Percentiles rank a stretch among this genome's conserved stretches.
Evolutionary conservation across 2,797 vertebrate species (phyloP).

Genomic region (Neoniphon sammara): DNA sequence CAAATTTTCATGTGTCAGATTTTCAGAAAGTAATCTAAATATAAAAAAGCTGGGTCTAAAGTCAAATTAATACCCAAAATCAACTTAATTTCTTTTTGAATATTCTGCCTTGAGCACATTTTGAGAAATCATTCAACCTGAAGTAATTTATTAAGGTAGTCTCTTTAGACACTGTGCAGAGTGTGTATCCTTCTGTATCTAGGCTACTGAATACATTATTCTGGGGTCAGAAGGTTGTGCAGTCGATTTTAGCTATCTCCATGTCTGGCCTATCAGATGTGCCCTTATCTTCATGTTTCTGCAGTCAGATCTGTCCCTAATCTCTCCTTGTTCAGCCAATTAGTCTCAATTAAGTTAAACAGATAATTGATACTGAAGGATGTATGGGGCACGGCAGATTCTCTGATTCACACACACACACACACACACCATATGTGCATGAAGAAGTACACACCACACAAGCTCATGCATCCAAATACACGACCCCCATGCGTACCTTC

Average conservation of each 20-base stretch:
- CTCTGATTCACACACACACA: neutral
- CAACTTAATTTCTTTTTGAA: too few relatives aligned
- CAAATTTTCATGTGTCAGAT: too few relatives aligned
- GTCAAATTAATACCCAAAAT: too few relatives aligned
- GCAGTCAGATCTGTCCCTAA: neutral
- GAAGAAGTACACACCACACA: neutral
- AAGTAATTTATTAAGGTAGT: too few relatives aligned
- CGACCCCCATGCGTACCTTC: too few relatives aligned
- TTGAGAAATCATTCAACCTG: too few relatives aligned
- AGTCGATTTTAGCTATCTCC: neutral
- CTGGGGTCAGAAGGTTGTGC: neutral
- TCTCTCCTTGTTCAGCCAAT: constrained; percentile 7
- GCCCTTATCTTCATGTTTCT: too few relatives aligned
- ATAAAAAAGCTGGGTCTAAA: too few relatives aligned
- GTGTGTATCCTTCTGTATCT: neutral
- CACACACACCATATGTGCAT: neutral
- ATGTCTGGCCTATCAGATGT: constrained; percentile 7
- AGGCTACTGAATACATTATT: neutral
- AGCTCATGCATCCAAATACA: neutral
- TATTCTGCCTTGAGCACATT: too few relatives aligned
- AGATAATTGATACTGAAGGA: neutral
- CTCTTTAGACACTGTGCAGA: neutral
- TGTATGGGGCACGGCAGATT: neutral
- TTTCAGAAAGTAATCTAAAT: too few relatives aligned
- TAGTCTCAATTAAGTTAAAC: constrained; percentile 13